Conservation (phyloP, 2,888 invertebrate species). For the Nomada flava region DNA sequence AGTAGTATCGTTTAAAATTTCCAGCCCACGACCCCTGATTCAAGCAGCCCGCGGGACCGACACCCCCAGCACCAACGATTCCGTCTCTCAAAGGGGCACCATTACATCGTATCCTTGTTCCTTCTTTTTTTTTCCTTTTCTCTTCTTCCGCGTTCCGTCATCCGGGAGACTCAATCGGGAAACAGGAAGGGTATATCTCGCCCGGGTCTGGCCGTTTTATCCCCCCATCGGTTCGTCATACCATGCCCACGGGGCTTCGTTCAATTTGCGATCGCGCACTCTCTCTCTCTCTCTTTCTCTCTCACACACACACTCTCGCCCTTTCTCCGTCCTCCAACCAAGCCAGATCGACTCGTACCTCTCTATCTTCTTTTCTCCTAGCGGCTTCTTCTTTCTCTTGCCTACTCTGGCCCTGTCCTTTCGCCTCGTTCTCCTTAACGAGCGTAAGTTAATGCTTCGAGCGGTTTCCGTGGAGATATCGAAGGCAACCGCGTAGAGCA, state of each 20-base stretch:
- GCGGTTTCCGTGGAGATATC: constrained; percentile 51
- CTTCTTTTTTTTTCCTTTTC: constrained; percentile 42
- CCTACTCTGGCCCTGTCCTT: constrained; percentile 11
- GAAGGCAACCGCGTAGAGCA: constrained; percentile 34
- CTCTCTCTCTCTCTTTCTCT: not conserved
- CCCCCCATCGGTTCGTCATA: constrained; percentile 56
- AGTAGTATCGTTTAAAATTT: constrained; percentile 38
- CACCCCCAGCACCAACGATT: constrained; percentile 32
- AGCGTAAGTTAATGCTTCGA: constrained; percentile 58
- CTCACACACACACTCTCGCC: not conserved
- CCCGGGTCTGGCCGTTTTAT: constrained; percentile 45
- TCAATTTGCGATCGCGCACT: constrained; percentile 71
- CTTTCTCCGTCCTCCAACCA: not conserved
- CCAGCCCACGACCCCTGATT: constrained; percentile 26
- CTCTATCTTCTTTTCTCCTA: constrained; percentile 10
- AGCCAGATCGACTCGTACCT: not conserved
- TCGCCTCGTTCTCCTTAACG: constrained; percentile 49
- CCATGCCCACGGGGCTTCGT: constrained; percentile 72
- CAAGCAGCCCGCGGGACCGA: constrained; percentile 2
- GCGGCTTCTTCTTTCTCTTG: not conserved
- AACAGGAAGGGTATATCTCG: constrained; percentile 29
- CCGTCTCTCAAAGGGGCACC: constrained; percentile 49
- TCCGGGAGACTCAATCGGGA: constrained; percentile 34
- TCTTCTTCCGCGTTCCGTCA: constrained; percentile 32
- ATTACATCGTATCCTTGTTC: constrained; percentile 43